Evolutionary conservation across 2,888 invertebrate species (phyloP).

Genomic region (Nephrotoma guestfalica): DNA sequence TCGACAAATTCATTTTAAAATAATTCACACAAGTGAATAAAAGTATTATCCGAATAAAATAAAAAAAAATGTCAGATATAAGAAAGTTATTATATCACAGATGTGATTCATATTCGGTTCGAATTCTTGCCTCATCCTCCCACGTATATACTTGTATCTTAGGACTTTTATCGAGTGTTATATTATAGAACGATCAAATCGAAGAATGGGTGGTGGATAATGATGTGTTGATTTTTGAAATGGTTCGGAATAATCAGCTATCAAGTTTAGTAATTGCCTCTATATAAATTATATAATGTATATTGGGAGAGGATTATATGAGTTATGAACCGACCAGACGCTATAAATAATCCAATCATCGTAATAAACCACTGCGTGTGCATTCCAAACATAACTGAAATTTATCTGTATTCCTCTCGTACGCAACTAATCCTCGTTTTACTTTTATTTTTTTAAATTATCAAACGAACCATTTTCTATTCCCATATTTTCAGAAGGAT

Average conservation of each 20-base stretch:
- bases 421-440: not conserved
- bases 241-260: not conserved
- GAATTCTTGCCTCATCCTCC: not conserved
- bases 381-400: not conserved
- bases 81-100: not conserved
- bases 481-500: not conserved
- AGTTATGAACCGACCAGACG: too few species aligned
- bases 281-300: not conserved
- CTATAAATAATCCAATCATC: too few species aligned
- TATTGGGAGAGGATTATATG: too few species aligned
- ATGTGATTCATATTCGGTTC: not conserved
- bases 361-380: not conserved
- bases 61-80: not conserved
- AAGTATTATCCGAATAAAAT: not conserved
- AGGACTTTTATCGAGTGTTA: not conserved
- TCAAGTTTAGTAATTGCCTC: not conserved
- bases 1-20: not conserved
- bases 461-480: not conserved
- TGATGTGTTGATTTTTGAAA: not conserved
- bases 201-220: not conserved
- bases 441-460: not conserved
- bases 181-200: not conserved
- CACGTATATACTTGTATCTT: not conserved
- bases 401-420: not conserved
- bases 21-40: not conserved